Evolutionary conservation across 2,113 vertebrate species (phyloP), one percentile per base, ranked within the genome.

Genomic region (Campylomormyrus numenius): DNA sequence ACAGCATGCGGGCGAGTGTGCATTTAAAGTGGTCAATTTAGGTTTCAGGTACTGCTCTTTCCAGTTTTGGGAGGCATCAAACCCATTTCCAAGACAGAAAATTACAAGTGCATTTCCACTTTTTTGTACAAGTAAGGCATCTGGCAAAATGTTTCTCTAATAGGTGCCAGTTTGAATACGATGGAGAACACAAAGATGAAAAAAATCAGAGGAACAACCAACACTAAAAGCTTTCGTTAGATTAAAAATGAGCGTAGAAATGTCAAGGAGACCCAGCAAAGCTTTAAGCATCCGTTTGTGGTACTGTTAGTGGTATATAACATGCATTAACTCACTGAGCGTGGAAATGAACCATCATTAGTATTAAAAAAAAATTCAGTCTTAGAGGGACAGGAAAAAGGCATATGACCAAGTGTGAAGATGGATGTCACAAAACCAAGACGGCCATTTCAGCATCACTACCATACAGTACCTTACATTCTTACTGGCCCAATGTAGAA

Each of bases 21-120:
- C 17, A 46, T 46, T 62, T 48, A 39, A 88, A 74, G 62, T 46
- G 62, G 49, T 66, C 56, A 66, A 27, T 46, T 66, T 46, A 62
- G 56, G 39, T 39, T 21, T 10, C 66, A 77, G 88, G 17, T 49
- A 77, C 39, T 52, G 49, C 49, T 87, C 85, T 87, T 50, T 5
- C 50, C 49, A 19, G 1, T 27, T 24, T 46, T 45, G 83, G 50
- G 31, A 46, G 45, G 50, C 31, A 53, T 87, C n/a, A 87, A 56
- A 87, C 39, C 42, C 19, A 85, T 48, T 85, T 85, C 45, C n/a
- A 52, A 87, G 85, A 35, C 13, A 39, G 49, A 53, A 53, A 31
- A 89, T 35, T 50, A 35, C 66, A 52, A 74, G 5, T 62, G 70
- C 70, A 89, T 80, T 80, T 89, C 49, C 27, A 53, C 50, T 87